phyloP scores from a whole-genome alignment of 2,888 invertebrate genomes.

The Ptilodon capucinus region DNA sequence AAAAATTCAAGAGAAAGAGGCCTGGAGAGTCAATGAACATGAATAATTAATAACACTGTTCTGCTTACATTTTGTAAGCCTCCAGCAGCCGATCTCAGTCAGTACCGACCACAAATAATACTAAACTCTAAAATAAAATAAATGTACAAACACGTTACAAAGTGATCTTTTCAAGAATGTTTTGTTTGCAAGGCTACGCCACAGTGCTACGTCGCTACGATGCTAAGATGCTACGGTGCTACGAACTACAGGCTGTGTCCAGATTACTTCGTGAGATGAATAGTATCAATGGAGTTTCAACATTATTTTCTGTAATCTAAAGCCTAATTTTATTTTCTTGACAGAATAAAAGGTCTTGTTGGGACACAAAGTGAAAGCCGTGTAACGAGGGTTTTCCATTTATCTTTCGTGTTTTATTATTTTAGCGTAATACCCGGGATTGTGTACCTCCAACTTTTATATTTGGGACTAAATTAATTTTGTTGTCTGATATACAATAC shows the following conservation, averaged over 20 bases:
- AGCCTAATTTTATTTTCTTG: neutral
- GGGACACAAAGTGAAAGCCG: neutral
- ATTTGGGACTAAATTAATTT: neutral
- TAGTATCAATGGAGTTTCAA: neutral
- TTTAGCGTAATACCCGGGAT: neutral
- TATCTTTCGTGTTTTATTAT: constrained; percentile 1
- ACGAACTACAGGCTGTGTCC: neutral
- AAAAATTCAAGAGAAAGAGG: too few species aligned
- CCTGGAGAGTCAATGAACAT: too few species aligned
- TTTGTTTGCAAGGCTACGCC: neutral
- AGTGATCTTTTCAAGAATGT: neutral
- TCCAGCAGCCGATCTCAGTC: too few species aligned
- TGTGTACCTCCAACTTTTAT: neutral
- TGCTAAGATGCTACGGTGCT: neutral
- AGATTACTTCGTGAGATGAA: neutral
- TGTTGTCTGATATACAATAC: neutral
- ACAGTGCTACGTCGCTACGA: neutral
- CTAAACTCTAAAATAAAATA: too few species aligned
- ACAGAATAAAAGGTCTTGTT: neutral
- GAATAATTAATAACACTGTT: too few species aligned
- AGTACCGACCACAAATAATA: too few species aligned
- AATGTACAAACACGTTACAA: too few species aligned
- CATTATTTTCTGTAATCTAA: neutral
- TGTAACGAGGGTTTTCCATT: neutral
- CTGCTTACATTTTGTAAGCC: too few species aligned